A percentile compares a stretch with the other conserved stretches of the same genome.
Evolutionary conservation across 2,113 vertebrate genomes (phyloP).

Genomic region (Stomatorhinus ivindoensis): DNA sequence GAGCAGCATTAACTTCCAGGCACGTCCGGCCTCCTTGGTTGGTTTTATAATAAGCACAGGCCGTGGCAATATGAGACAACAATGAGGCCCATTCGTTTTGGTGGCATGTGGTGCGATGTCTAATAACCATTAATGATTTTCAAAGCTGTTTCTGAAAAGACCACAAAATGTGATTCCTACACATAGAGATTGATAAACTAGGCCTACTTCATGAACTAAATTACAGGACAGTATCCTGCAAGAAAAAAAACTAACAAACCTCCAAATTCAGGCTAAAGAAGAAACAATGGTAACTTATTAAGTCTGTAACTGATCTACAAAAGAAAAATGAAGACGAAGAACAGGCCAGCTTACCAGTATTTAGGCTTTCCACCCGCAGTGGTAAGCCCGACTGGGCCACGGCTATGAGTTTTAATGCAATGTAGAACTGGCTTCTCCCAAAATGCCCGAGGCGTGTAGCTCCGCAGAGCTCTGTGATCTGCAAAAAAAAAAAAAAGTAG

Average conservation of each 20-base stretch:
- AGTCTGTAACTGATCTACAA: constrained; percentile 11
- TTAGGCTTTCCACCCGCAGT: constrained; percentile 90
- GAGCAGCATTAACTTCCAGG: neutral
- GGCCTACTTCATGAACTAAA: neutral
- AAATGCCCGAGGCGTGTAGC: constrained; percentile 95
- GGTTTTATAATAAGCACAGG: neutral
- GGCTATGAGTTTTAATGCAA: constrained; percentile 94
- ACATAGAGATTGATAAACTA: neutral
- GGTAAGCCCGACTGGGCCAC: constrained; percentile 92
- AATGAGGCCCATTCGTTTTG: neutral
- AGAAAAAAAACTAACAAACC: neutral
- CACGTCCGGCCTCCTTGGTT: neutral
- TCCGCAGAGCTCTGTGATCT: constrained; percentile 94
- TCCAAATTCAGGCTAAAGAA: constrained; percentile 12
- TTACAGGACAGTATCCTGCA: neutral
- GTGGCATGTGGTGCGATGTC: neutral
- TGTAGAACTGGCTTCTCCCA: constrained; percentile 97
- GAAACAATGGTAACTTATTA: neutral
- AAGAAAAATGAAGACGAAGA: neutral
- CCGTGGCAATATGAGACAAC: neutral
- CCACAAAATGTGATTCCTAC: neutral
- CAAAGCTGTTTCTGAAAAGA: neutral
- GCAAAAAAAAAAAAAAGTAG: neutral
- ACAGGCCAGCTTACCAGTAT: constrained; percentile 72
- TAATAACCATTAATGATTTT: neutral